Evolutionary conservation across 2,888 invertebrate genomes (phyloP).

Genomic region (Eremobia ochroleuca): DNA sequence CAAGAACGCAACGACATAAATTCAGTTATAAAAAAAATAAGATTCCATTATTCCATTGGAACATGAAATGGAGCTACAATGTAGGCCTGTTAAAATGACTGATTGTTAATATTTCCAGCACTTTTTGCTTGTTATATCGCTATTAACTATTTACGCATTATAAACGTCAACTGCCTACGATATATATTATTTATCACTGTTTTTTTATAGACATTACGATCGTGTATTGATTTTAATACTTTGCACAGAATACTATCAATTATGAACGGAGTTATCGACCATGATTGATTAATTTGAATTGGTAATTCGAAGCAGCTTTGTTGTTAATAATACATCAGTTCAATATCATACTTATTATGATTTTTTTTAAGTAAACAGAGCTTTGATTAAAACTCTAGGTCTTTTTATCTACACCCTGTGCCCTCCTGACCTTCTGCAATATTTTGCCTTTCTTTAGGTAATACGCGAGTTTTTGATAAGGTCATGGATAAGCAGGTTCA

Average conservation of each 20-base stretch:
- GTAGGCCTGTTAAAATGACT: conserved; percentile 28
- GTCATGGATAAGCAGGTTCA: not conserved
- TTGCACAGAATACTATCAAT: conserved; percentile 29
- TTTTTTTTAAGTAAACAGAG: not conserved
- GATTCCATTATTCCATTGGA: conserved; percentile 5
- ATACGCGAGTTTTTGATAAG: not conserved
- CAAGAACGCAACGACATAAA: not conserved
- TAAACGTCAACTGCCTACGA: not conserved
- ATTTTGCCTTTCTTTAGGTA: not conserved
- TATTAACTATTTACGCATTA: conserved; percentile 8
- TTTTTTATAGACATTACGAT: conserved; percentile 43
- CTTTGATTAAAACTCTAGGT: not conserved
- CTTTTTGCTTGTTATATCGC: conserved; percentile 30
- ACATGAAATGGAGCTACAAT: not conserved
- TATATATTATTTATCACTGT: conserved; percentile 30
- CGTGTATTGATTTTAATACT: conserved; percentile 44
- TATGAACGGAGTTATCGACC: conserved; percentile 18
- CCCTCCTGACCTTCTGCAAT: no score
- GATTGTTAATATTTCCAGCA: conserved; percentile 18
- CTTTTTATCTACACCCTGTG: not conserved
- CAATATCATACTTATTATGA: not conserved
- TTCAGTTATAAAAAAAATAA: not conserved
- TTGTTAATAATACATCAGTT: not conserved
- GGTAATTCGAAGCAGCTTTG: conserved; percentile 27
- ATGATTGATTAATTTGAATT: conserved; percentile 52